Base-by-base conservation (phyloP, 2,797 vertebrate genomes). In the Chelonia mydas region DNA sequence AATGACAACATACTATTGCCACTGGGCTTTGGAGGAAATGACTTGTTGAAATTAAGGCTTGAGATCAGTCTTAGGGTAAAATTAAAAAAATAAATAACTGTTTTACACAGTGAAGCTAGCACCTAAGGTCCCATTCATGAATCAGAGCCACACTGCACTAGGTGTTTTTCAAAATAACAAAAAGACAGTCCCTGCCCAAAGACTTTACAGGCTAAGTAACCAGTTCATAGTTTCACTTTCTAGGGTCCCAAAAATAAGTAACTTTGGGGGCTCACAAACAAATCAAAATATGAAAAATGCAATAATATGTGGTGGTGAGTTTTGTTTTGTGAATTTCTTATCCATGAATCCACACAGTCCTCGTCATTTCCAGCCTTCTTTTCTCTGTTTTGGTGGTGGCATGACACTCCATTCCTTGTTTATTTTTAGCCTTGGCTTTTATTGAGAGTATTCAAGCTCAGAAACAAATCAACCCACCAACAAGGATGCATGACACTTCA, bases 381-480 rank as follows among this genome's bases (percentile, higher is more conserved):
- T 93, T 89, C 25, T 41, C 41, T 92, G 59, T 19, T 80, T 88
- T 90, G 31, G 4, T 81, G 65, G 19, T 86, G 31, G 33, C 50
- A 50, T 47, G 79, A 65, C 45, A 94, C 53, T 23, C 21, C 86
- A 72, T 84, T 84, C 57, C 11, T 83, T 7, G 6, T 27, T 95
- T 88, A 94, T 86, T 82, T 95, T 96, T 92, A 92, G 33, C 27
- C 27, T 84, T 55, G 1, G 4, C 4, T 90, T 96, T 92, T 41
- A 51, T 7, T 6, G 5, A 87, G 65, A 17, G 5, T 82, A 11
- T 80, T 81, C 50, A 89, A 19, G 13, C 88, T 92, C 74, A 88
- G 74, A 54, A 96, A 27, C 6, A 95, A 93, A 93, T 41, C 49
- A 87, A 86, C 28, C 89, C 87, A 72, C 84, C 55, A 84, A 7